Conservation (phyloP, 2,888 invertebrate genomes). For the Rhyacophila evoluta region DNA sequence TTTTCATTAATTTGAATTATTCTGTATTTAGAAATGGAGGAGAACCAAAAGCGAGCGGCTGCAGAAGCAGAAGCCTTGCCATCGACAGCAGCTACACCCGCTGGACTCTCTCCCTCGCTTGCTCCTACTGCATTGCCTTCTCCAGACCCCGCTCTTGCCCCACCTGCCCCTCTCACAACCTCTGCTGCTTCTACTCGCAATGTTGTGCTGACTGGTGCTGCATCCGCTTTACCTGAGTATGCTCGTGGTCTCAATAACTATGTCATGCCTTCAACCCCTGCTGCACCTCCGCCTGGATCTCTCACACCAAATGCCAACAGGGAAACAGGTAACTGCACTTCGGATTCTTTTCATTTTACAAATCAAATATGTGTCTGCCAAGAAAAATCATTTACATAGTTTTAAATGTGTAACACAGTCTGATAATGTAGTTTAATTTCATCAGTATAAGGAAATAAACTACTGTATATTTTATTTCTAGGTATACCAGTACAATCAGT, state of each 20-base stretch:
- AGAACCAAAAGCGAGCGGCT: slow-evolving; percentile 73
- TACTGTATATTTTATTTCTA: slow-evolving; percentile 34
- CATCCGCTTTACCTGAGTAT: slow-evolving; percentile 61
- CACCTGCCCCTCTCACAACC: slow-evolving; percentile 59
- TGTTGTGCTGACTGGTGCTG: slow-evolving; percentile 63
- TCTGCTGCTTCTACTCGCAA: slow-evolving; percentile 58
- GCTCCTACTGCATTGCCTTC: slow-evolving; percentile 59
- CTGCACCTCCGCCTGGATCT: neutral
- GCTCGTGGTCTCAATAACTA: slow-evolving; percentile 63
- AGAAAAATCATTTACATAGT: too few species aligned
- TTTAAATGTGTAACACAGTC: too few species aligned
- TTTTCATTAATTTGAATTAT: neutral
- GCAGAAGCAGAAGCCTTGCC: slow-evolving; percentile 59
- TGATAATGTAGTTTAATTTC: too few species aligned
- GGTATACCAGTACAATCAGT: slow-evolving; percentile 51
- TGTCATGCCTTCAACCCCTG: slow-evolving; percentile 59
- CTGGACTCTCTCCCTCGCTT: slow-evolving; percentile 58
- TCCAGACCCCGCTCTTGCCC: slow-evolving; percentile 58
- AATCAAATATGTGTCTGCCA: too few species aligned
- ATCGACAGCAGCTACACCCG: slow-evolving; percentile 59
- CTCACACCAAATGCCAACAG: neutral
- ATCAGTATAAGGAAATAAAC: too few species aligned
- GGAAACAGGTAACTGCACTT: neutral
- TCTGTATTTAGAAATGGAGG: slow-evolving; percentile 70
- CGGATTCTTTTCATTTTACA: too few species aligned